These are phyloP conservation scores for Caenorhabditis afra DNA, from an alignment of 2,888 invertebrate species.

Conservation along the genomic window DNA sequence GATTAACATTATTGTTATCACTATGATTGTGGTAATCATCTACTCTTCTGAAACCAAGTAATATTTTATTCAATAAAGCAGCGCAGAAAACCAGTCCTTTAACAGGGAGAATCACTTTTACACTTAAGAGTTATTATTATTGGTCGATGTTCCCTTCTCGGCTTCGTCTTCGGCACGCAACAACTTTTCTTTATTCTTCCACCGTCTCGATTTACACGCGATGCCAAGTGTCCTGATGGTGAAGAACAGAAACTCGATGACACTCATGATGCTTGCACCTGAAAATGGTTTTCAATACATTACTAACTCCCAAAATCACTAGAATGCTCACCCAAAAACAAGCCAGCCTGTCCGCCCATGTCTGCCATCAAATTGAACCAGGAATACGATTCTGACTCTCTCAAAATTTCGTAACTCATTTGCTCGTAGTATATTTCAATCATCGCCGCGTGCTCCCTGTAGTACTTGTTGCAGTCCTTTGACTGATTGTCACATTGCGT, in stretches of 20 bases:
- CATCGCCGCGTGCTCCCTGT: slow-evolving; percentile 78
- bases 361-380: slow-evolving; percentile 78
- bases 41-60: no score
- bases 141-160: slow-evolving; percentile 38
- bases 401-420: slow-evolving; percentile 78
- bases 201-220: slow-evolving; percentile 37
- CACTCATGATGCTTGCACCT: slow-evolving; percentile 73
- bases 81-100: slow-evolving; percentile 27
- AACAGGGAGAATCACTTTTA: slow-evolving; percentile 11
- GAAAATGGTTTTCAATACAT: slow-evolving; percentile 8
- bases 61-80: no score
- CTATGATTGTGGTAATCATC: no score
- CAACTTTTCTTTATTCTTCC: slow-evolving; percentile 44
- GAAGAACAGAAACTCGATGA: slow-evolving; percentile 70
- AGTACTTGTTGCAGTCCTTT: slow-evolving; percentile 68
- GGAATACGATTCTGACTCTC: slow-evolving; percentile 77
- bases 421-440: slow-evolving; percentile 80
- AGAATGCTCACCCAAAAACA: slow-evolving; percentile 73
- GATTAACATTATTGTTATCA: no score
- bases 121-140: slow-evolving; percentile 8
- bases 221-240: slow-evolving; percentile 66
- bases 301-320: no score
- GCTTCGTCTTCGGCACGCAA: slow-evolving; percentile 37
- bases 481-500: slow-evolving; percentile 65
- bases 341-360: slow-evolving; percentile 79